phyloP scores from a whole-genome alignment of 2,113 vertebrate genomes.

The Galeopterus variegatus region DNA sequence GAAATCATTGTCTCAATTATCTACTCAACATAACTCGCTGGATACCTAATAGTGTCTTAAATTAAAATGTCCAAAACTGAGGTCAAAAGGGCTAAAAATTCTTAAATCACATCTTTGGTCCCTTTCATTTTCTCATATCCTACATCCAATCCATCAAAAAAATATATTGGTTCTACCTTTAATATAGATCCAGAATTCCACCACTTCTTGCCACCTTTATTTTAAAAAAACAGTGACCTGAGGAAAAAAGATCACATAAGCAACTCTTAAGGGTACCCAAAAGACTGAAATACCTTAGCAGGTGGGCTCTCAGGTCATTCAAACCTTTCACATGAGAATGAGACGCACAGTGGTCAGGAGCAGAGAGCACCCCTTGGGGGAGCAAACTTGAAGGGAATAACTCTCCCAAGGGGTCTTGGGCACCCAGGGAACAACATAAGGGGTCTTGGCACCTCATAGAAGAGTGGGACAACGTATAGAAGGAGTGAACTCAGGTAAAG shows the following conservation, averaged over 20 bases:
- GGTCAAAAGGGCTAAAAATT: background rate
- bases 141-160: background rate
- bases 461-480: background rate
- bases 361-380: background rate
- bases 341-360: background rate
- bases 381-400: background rate
- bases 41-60: background rate
- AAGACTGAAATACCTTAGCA: background rate
- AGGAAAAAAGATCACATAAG: background rate
- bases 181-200: conserved; percentile 17
- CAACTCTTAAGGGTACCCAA: background rate
- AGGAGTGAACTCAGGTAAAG: background rate
- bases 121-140: conserved; percentile 16
- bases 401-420: background rate
- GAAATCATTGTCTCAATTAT: background rate
- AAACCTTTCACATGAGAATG: background rate
- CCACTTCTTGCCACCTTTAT: background rate
- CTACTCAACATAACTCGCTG: background rate
- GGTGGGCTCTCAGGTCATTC: background rate
- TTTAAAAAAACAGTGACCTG: background rate
- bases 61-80: conserved; percentile 6
- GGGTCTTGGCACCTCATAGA: background rate
- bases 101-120: background rate
- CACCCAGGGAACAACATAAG: background rate
- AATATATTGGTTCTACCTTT: background rate